Evolutionary conservation across 2,888 invertebrate genomes (phyloP).

Genomic region (Drosophila peninsularis): DNA sequence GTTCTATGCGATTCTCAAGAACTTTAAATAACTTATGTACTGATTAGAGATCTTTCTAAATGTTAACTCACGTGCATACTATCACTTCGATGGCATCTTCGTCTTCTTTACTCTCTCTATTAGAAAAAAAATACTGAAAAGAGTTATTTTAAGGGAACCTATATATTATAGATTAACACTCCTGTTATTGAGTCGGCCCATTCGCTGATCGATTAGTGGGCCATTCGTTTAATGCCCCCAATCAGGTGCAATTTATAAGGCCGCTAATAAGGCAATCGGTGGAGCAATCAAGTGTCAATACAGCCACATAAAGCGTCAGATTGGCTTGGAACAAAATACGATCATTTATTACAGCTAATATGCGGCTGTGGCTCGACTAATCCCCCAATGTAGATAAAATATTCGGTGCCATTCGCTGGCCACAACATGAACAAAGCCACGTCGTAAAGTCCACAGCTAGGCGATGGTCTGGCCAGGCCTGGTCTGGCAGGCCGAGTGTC

Average conservation of each 20-base stretch:
- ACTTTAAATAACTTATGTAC: too few species aligned
- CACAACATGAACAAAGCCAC: slow-evolving; percentile 75
- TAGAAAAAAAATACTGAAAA: too few species aligned
- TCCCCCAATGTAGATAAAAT: slow-evolving; percentile 69
- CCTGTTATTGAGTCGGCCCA: neutral
- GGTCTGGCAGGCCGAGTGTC: neutral
- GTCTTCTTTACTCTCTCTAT: too few species aligned
- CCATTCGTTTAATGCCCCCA: slow-evolving; percentile 32
- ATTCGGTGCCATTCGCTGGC: slow-evolving; percentile 73
- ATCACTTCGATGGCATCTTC: too few species aligned
- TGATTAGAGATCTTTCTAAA: too few species aligned
- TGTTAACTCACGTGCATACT: too few species aligned
- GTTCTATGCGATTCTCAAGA: too few species aligned
- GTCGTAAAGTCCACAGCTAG: slow-evolving; percentile 58
- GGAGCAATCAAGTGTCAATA: slow-evolving; percentile 76
- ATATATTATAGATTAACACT: neutral
- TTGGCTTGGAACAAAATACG: slow-evolving; percentile 51
- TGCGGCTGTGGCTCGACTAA: slow-evolving; percentile 59
- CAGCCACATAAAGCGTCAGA: slow-evolving; percentile 61
- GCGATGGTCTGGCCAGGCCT: neutral
- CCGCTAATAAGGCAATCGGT: slow-evolving; percentile 71
- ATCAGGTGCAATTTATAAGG: slow-evolving; percentile 29
- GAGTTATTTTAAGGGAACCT: neutral
- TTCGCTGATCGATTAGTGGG: slow-evolving; percentile 19
- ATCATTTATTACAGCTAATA: slow-evolving; percentile 75